phyloP scores from a whole-genome alignment of 2,113 vertebrate species.

The Mus pahari region DNA sequence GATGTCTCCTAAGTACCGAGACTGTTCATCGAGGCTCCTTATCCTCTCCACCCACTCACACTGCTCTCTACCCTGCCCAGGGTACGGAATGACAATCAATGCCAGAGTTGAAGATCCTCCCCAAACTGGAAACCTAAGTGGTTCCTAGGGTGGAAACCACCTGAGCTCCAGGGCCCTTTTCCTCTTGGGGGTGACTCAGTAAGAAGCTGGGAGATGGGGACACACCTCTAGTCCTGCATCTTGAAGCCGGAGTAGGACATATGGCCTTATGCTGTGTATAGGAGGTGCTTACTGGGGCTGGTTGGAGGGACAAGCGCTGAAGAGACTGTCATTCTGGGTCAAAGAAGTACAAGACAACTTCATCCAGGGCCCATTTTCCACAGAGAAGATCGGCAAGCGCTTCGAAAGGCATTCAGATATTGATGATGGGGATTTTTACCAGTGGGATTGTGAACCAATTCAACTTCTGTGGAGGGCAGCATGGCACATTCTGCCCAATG shows the following conservation, averaged over 20 bases:
- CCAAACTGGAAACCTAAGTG: not conserved
- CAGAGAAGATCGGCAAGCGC: not conserved
- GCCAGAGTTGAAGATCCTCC: constrained; percentile 30
- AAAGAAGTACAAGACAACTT: not conserved
- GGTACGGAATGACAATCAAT: not conserved
- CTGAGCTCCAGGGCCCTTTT: not conserved
- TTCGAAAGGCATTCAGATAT: not conserved
- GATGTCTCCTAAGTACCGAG: too few relatives aligned
- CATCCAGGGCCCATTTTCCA: not conserved
- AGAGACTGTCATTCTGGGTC: not conserved
- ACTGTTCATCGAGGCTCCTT: fast-evolving
- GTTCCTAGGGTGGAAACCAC: constrained; percentile 37
- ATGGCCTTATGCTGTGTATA: fast-evolving
- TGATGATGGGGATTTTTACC: not conserved
- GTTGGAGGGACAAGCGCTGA: fast-evolving
- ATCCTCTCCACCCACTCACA: not conserved
- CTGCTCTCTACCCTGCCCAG: not conserved
- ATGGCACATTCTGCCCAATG: not conserved
- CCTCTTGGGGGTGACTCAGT: constrained; percentile 59
- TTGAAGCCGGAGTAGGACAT: not conserved
- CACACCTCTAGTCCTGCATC: not conserved
- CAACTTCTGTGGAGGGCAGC: fast-evolving
- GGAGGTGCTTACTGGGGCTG: not conserved
- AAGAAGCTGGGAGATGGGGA: not conserved
- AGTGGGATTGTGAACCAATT: not conserved